Conservation (phyloP, 2,797 vertebrate genomes). For the Halcyon smyrnensis region DNA sequence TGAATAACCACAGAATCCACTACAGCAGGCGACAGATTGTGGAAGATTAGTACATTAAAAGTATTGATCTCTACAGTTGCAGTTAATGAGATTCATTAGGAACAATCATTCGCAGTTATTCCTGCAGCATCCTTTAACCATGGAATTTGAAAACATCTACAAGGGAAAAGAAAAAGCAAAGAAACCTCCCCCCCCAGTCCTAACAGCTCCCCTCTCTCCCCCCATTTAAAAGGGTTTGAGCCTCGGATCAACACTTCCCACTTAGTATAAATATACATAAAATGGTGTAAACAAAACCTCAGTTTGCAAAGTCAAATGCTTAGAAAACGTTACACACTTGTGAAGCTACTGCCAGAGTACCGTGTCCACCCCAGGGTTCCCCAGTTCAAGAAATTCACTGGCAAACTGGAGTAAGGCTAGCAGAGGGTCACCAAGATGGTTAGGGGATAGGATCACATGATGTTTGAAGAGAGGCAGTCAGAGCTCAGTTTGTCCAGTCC, state of each 20-base stretch:
- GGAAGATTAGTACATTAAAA: background rate
- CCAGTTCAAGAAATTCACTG: background rate
- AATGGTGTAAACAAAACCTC: background rate
- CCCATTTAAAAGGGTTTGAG: background rate
- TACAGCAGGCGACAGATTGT: background rate
- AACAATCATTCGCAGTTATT: background rate
- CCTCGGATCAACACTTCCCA: background rate
- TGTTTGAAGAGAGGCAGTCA: background rate
- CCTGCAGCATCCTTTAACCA: background rate
- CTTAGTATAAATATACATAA: background rate
- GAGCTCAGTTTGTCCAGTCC: background rate
- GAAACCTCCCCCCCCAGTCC: background rate
- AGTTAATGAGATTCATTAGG: background rate
- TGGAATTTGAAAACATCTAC: background rate
- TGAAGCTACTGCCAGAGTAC: background rate
- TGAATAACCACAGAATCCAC: background rate
- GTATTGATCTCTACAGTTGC: background rate
- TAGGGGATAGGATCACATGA: background rate
- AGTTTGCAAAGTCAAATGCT: background rate
- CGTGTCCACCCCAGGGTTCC: background rate
- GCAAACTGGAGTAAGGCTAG: background rate
- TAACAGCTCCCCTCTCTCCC: too few relatives aligned
- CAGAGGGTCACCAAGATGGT: background rate
- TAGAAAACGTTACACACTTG: background rate
- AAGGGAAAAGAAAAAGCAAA: background rate